These are phyloP conservation scores for Eublepharis macularius DNA, from an alignment of 2,113 vertebrate genomes.

Conservation along the genomic window DNA sequence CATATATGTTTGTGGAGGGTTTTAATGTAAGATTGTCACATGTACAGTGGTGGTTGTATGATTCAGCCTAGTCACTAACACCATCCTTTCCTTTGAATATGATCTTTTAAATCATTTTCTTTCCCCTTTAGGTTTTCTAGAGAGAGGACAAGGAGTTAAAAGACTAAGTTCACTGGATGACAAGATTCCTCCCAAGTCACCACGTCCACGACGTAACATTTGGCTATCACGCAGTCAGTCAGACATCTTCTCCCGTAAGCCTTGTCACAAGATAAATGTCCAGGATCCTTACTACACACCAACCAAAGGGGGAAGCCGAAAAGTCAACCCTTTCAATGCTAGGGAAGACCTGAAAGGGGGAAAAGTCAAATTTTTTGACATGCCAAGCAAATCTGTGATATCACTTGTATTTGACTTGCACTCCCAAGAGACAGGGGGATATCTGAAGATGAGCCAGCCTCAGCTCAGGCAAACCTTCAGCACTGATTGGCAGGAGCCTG, in stretches of 20 bases:
- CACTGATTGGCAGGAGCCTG: conserved; percentile 76
- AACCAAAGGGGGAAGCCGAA: conserved; percentile 73
- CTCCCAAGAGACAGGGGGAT: conserved; percentile 80
- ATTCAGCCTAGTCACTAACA: neutral
- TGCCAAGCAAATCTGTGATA: conserved; percentile 96
- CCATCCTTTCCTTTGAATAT: neutral
- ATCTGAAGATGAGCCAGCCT: conserved; percentile 63
- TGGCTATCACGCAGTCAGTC: conserved; percentile 96
- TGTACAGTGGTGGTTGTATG: neutral
- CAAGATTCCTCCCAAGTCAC: conserved; percentile 93
- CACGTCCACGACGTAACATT: conserved; percentile 90
- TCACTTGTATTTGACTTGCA: conserved; percentile 93
- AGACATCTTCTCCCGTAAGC: conserved; percentile 92
- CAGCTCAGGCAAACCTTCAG: conserved; percentile 51
- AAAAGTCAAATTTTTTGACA: conserved; percentile 94
- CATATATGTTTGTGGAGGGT: neutral
- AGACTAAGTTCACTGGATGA: conserved; percentile 88
- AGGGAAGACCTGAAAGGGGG: conserved; percentile 95
- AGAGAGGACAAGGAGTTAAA: conserved; percentile 90
- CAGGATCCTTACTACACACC: conserved; percentile 92
- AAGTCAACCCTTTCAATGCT: conserved; percentile 95
- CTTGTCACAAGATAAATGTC: conserved; percentile 85
- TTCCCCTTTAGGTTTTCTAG: conserved; percentile 73
- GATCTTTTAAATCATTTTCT: conserved; percentile 44
- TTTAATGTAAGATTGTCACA: neutral